Percentiles rank a stretch among this genome's conserved stretches.
phyloP scores from a whole-genome alignment of 2,113 vertebrate genomes.

The Rissa tridactyla region DNA sequence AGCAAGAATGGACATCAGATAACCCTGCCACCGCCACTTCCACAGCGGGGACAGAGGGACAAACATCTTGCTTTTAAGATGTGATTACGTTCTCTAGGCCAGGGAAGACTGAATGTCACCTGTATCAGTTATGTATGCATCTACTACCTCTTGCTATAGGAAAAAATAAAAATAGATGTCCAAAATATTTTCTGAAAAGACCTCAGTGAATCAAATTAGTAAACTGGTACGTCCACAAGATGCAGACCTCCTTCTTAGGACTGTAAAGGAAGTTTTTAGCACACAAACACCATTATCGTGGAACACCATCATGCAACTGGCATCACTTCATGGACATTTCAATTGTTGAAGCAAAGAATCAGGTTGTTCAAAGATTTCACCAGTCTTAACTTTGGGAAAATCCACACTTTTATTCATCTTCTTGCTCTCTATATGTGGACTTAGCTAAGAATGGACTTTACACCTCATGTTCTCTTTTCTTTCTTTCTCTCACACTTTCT shows the following conservation, averaged over 20 bases:
- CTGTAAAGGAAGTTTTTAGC: neutral
- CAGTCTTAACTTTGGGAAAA: neutral
- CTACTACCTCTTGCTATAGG: neutral
- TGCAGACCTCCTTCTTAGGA: neutral
- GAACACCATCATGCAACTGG: neutral
- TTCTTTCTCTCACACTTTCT: neutral
- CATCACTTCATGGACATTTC: neutral
- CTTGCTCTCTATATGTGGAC: neutral
- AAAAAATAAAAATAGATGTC: neutral
- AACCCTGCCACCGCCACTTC: neutral
- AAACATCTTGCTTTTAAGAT: neutral
- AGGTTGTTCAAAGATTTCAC: neutral
- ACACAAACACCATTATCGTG: neutral
- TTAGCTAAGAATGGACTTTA: neutral
- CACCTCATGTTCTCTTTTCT: neutral
- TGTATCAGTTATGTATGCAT: neutral
- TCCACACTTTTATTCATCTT: neutral
- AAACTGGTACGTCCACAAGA: neutral
- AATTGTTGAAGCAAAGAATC: neutral
- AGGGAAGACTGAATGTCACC: neutral
- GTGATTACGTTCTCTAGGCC: neutral
- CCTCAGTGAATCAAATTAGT: neutral
- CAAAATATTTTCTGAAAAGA: neutral
- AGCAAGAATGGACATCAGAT: neutral
- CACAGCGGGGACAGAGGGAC: neutral